Evolutionary conservation across 2,113 vertebrate genomes (phyloP).

Genomic region (Cinclus mexicanus): DNA sequence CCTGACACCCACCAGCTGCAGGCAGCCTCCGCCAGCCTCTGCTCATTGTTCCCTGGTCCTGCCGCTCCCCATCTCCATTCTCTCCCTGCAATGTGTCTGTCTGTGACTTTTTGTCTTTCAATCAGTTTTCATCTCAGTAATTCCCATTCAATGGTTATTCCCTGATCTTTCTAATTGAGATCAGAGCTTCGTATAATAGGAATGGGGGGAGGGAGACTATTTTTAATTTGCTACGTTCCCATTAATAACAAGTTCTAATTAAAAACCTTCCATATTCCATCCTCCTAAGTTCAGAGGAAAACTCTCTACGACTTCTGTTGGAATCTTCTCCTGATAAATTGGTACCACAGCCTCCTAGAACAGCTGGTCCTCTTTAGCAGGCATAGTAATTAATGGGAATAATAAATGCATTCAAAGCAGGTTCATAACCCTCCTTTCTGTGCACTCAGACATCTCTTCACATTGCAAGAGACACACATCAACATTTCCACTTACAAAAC

Average conservation of each 20-base stretch:
- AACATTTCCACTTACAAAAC: constrained; percentile 50
- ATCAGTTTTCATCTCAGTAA: constrained; percentile 73
- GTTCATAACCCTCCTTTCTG: constrained; percentile 50
- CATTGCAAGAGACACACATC: constrained; percentile 48
- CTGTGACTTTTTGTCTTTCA: constrained; percentile 54
- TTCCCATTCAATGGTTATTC: constrained; percentile 71
- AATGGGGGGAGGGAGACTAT: constrained; percentile 63
- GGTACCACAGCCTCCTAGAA: constrained; percentile 61
- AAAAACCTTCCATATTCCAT: constrained; percentile 74
- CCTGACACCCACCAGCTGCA: neutral
- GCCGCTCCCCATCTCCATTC: neutral
- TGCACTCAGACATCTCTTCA: constrained; percentile 41
- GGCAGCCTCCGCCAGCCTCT: neutral
- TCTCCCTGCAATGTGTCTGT: neutral
- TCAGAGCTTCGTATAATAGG: constrained; percentile 76
- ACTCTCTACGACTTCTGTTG: constrained; percentile 61
- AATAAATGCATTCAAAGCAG: constrained; percentile 69
- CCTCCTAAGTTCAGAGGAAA: constrained; percentile 71
- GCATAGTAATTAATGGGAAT: constrained; percentile 76
- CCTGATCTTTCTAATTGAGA: constrained; percentile 83
- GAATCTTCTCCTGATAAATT: constrained; percentile 71
- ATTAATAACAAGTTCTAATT: constrained; percentile 83
- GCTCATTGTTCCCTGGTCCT: neutral
- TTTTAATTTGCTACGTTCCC: constrained; percentile 81
- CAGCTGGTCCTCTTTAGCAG: constrained; percentile 73